Evolutionary conservation across 2,888 invertebrate genomes (phyloP), one percentile per base, ranked within the genome.

Genomic region (Leptopterna dolabrata): DNA sequence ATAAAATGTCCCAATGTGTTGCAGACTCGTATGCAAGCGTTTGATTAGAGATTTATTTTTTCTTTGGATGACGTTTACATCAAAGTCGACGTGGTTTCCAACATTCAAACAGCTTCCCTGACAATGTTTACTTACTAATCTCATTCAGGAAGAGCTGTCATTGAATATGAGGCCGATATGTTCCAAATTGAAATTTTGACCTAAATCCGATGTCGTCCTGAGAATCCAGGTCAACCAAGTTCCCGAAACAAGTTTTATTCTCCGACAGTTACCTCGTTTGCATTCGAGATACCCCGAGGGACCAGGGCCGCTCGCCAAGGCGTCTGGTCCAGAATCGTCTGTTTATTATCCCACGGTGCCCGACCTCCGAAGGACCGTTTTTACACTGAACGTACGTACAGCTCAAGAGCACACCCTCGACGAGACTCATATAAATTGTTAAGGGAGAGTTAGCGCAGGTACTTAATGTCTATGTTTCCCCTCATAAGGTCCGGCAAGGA

Each of bases 391-490:
- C 45, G 14, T 45, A 1, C 45, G n/a, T 1, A 51, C n/a, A 19
- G 51, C 51, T n/a, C 16, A 51, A 51, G n/a, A 51, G 51, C n/a
- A 16, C 51, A 51, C 51, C n/a, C n/a, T n/a, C 51, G 4, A 51
- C n/a, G n/a, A 51, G 51, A 36, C 14, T n/a, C 51, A 0, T 13
- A 16, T 13, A 16, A 13, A 16, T 16, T 13, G 51, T n/a, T 51
- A 6, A 16, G 51, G n/a, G 41, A 27, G 41, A 36, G 36, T 14
- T 76, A 43, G 36, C n/a, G n/a, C n/a, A 76, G 11, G 11, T 3
- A 36, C 41, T 76, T 76, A 76, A 76, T 76, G 76, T 76, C 1
- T 36, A 76, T 76, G 41, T 76, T 76, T 76, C n/a, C 41, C 76
- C 2, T 16, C 36, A 16, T 36, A 41, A 43, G 76, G 76, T 41